Percentiles rank a stretch among this genome's conserved stretches.
These are phyloP conservation scores for Bos javanicus DNA, from an alignment of 2,113 vertebrate genomes.

Conservation along the genomic window DNA sequence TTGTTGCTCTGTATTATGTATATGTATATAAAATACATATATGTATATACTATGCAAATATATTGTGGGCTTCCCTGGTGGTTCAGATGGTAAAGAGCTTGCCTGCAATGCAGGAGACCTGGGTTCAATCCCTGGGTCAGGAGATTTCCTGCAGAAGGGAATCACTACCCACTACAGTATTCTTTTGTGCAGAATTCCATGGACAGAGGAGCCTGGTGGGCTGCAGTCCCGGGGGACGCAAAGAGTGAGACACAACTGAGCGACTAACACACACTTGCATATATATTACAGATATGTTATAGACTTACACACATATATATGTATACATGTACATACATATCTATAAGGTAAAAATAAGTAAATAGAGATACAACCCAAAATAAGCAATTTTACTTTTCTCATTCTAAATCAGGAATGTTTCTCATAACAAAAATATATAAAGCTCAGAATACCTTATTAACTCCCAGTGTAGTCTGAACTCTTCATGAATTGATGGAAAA, in stretches of 20 bases:
- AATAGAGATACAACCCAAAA: background rate
- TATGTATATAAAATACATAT: background rate
- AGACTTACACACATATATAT: background rate
- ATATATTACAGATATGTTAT: background rate
- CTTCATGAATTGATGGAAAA: background rate
- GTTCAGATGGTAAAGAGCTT: background rate
- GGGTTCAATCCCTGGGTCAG: background rate
- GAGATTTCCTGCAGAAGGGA: background rate
- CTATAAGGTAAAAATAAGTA: background rate
- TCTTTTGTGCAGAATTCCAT: background rate
- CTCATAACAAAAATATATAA: background rate
- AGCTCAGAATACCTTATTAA: background rate
- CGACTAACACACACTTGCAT: background rate
- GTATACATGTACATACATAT: background rate
- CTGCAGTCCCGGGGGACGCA: background rate
- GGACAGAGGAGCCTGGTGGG: background rate
- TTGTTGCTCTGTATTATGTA: background rate
- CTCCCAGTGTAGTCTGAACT: background rate
- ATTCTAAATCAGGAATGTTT: background rate
- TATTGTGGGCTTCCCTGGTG: background rate
- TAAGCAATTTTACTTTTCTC: background rate
- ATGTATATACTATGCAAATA: background rate
- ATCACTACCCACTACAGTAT: background rate
- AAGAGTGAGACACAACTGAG: background rate
- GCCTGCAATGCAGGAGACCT: background rate